Base-by-base conservation (phyloP, 2,888 invertebrate genomes). In the Drosophila birchii region DNA sequence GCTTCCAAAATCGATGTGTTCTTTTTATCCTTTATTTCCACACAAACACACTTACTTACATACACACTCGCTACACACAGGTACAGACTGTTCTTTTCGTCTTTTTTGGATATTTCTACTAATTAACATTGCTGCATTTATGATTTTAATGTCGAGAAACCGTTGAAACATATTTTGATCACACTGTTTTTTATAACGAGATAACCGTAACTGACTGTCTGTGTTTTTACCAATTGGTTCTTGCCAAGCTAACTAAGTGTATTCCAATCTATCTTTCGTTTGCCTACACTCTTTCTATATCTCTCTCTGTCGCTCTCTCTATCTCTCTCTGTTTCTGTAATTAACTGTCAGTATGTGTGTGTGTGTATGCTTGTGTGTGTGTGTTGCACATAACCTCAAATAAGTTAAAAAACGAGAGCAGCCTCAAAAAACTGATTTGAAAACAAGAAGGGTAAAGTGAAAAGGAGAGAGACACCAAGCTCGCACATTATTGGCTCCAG, bases 221-320 rank as follows among this genome's bases (percentile, higher is more conserved):
- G 68, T 68, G 68, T 80, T 80, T 81, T 62, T 78, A 74, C 68
- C 63, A 85, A 84, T 89, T 84, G 84, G 84, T 89, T 86, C 44
- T 69, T 85, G 68, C 82, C 82, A 75, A 89, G 78, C 80, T 88
- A 83, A 76, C 88, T 85, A 87, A 85, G 82, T 85, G 89, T 89
- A 59, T 81, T 87, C 67, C 47, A 66, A 68, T 41, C 71, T 86
- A 81, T 64, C 78, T 80, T 81, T 81, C 69, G 70, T 71, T 71
- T 71, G 75, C 73, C 75, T 89, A 67, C 78, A 80, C 73, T 62
- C 56, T 75, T 61, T 75, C 34, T 74, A 20, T 76, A 75, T 77
- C 75, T 76, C 75, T 62, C 72, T 76, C 75, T 59, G 44, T 76
- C 54, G 54, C 32, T 47, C 12, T 49, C 45, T 32, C 14, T 32